These are phyloP conservation scores for Danionella cerebrum DNA, from an alignment of 2,113 vertebrate species.

Conservation along the genomic window DNA sequence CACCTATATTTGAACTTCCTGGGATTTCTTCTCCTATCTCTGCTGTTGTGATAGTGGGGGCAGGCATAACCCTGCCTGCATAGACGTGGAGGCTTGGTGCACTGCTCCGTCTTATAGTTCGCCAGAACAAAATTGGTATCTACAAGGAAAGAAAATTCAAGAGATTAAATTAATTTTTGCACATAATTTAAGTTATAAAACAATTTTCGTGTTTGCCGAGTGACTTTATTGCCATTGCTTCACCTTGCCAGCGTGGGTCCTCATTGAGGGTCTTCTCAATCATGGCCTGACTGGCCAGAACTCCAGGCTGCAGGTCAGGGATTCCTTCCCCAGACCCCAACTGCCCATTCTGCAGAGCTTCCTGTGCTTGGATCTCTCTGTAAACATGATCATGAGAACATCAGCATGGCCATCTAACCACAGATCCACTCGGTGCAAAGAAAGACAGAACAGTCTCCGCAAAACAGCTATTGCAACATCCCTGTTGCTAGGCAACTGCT, in stretches of 20 bases:
- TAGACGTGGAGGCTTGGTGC: conserved; percentile 83
- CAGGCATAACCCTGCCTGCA: conserved; percentile 91
- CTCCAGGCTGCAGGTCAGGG: conserved; percentile 80
- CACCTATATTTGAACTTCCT: conserved; percentile 86
- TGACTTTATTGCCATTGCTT: neutral
- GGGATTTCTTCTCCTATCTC: conserved; percentile 82
- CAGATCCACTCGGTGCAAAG: neutral
- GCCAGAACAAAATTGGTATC: conserved; percentile 86
- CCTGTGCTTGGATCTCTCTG: conserved; percentile 89
- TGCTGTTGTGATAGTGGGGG: conserved; percentile 85
- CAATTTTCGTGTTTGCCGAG: neutral
- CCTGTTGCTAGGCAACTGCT: conserved; percentile 42
- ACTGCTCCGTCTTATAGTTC: conserved; percentile 90
- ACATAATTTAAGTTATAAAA: neutral
- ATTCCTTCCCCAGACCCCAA: conserved; percentile 71
- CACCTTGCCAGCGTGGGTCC: conserved; percentile 85
- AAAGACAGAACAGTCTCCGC: neutral
- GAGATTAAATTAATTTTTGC: neutral
- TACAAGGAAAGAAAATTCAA: conserved; percentile 42
- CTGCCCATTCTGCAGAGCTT: conserved; percentile 82
- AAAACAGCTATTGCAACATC: conserved; percentile 9
- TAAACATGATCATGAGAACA: neutral
- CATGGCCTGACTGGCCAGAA: conserved; percentile 86
- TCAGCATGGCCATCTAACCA: no score
- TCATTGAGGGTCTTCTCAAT: conserved; percentile 86